Evolutionary conservation across 2,113 vertebrate species (phyloP).

Genomic region (Propithecus coquereli): DNA sequence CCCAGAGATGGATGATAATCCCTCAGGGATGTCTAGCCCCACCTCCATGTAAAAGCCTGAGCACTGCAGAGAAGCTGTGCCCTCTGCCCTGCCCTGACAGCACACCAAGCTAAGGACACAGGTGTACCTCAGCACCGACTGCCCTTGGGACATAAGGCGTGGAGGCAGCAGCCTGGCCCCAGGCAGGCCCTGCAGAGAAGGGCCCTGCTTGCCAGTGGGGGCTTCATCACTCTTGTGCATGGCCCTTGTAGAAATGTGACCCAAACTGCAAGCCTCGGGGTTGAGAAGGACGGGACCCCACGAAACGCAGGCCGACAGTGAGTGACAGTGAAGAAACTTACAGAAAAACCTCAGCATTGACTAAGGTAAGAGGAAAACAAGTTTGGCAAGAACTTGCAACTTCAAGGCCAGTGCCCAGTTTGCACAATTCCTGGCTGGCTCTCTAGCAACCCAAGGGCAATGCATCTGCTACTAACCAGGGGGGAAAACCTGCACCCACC

Average conservation of each 20-base stretch:
- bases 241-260: background rate
- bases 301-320: background rate
- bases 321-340: background rate
- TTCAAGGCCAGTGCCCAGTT: background rate
- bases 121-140: background rate
- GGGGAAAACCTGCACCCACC: background rate
- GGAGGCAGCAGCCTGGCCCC: background rate
- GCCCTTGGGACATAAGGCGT: background rate
- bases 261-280: background rate
- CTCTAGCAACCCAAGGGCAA: background rate
- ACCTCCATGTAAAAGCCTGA: background rate
- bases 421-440: background rate
- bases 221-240: too few relatives aligned
- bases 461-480: background rate
- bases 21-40: background rate
- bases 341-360: slow-evolving; percentile 37
- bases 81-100: background rate
- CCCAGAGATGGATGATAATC: background rate
- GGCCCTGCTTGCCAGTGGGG: background rate
- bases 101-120: background rate
- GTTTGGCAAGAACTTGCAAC: slow-evolving; percentile 17
- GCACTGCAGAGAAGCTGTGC: background rate
- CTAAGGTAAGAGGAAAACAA: slow-evolving; percentile 19
- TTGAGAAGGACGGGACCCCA: background rate
- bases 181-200: background rate